Base-by-base conservation (phyloP, 1,140 invertebrate species). In the Aphaenogaster rudis region DNA sequence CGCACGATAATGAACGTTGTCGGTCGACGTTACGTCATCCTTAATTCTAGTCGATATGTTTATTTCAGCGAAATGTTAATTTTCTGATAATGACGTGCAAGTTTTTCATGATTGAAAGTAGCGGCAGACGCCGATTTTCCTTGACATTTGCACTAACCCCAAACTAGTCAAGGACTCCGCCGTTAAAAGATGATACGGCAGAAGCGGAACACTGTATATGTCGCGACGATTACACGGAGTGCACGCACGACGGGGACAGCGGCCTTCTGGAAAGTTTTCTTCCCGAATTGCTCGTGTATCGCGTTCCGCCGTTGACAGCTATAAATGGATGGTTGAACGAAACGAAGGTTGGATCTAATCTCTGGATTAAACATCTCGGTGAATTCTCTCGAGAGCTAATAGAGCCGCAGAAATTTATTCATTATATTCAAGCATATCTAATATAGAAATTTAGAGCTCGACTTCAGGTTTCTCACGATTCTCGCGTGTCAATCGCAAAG, bases 251-350 rank as follows among this genome's bases (percentile, higher is more conserved):
- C 21, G 36, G 3, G 39, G 36, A 59, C 50, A 36, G 33, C 15
- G 45, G 69, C 76, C 88, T 90, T 90, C 63, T 90, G 61, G 50
- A 66, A 90, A 90, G 76, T 90, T 90, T 88, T 81, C 52, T 90
- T 89, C 45, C 52, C 50, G 8, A 77, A 90, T 81, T 63, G 57
- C 9, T 36, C 3, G 8, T 11, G 3, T 42, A 13, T 74, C 45
- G 45, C 48, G 5, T 61, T 28, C 3, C 15, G 54, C 3, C 52
- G 36, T 42, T 15, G 17, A 63, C 5, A 13, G 28, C 11, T 17
- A 54, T 45, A 39, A 66, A 42, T 17, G 39, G 48, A 15, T 13
- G 36, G 7, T n/a, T 15, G 8, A 45, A 17, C n/a, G 6, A 71
- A 79, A 66, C 11, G 7, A 48, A 33, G n/a, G 3, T 21, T 45